Evolutionary conservation across 2,113 vertebrate species (phyloP).

Genomic region (Xyliphius kryptos): DNA sequence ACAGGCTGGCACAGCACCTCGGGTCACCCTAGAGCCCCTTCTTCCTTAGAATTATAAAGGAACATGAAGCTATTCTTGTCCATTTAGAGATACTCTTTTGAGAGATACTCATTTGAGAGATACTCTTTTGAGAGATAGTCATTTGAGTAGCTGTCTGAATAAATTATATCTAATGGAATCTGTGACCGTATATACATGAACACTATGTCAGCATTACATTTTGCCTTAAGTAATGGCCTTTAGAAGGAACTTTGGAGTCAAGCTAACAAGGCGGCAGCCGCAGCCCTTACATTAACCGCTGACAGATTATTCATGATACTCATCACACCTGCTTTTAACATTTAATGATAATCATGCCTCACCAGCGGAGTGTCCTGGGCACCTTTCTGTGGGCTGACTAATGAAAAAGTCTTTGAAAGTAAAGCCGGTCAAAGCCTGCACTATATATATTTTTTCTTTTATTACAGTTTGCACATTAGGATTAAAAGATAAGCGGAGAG

Average conservation of each 20-base stretch:
- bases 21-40: conserved; percentile 46
- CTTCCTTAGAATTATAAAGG: conserved; percentile 45
- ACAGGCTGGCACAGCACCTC: conserved; percentile 40
- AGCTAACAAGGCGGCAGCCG: conserved; percentile 72
- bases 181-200: conserved; percentile 61
- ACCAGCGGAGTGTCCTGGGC: conserved; percentile 59
- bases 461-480: no score
- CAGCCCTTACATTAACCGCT: conserved; percentile 64
- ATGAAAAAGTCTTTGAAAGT: conserved; percentile 21
- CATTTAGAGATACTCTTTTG: conserved; percentile 60
- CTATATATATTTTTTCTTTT: no score
- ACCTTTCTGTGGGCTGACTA: conserved; percentile 41
- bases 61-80: conserved; percentile 45
- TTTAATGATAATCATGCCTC: conserved; percentile 76
- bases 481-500: no score
- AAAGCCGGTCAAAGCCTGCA: background rate
- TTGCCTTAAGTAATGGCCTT: conserved; percentile 63
- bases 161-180: conserved; percentile 65
- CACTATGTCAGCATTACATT: conserved; percentile 54
- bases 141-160: conserved; percentile 62
- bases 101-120: no score
- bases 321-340: conserved; percentile 66
- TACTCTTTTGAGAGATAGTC: no score
- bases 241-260: conserved; percentile 56
- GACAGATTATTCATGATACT: conserved; percentile 79